Evolutionary conservation across 2,888 invertebrate species (phyloP).

Genomic region (Scaptomyza reducta): DNA sequence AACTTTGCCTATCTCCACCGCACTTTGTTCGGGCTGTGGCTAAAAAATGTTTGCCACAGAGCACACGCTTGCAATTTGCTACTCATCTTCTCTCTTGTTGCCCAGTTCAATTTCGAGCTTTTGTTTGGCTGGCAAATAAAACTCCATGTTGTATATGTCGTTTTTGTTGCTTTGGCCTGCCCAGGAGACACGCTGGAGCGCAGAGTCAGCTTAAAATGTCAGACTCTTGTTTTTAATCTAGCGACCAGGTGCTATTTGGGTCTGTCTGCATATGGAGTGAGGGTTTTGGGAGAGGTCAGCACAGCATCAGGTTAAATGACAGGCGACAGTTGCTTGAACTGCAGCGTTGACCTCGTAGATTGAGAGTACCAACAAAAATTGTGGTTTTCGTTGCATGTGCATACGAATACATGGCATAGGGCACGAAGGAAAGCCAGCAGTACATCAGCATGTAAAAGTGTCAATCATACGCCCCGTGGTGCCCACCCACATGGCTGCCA

Average conservation of each 20-base stretch:
- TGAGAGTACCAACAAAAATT: constrained; percentile 6
- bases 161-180: background rate
- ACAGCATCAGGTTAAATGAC: too few relatives aligned
- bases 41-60: constrained; percentile 21
- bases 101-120: constrained; percentile 2
- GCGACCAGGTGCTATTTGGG: constrained; percentile 9
- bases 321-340: constrained; percentile 9
- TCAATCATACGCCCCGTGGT: constrained; percentile 23
- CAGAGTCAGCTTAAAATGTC: constrained; percentile 39
- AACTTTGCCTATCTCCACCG: constrained; percentile 17
- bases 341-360: constrained; percentile 6
- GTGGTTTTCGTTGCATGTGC: constrained; percentile 6
- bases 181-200: constrained; percentile 19
- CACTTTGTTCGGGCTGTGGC: constrained; percentile 26
- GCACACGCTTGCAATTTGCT: constrained; percentile 29
- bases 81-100: background rate
- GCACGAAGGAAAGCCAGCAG: background rate
- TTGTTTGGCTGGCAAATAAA: constrained; percentile 24
- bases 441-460: constrained; percentile 19
- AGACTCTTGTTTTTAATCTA: constrained; percentile 10
- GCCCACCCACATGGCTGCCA: background rate
- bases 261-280: background rate
- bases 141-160: constrained; percentile 12
- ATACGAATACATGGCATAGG: constrained; percentile 6
- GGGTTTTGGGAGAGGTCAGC: background rate